These are phyloP conservation scores for Candidula unifasciata DNA, from an alignment of 2,888 invertebrate species.

Conservation along the genomic window DNA sequence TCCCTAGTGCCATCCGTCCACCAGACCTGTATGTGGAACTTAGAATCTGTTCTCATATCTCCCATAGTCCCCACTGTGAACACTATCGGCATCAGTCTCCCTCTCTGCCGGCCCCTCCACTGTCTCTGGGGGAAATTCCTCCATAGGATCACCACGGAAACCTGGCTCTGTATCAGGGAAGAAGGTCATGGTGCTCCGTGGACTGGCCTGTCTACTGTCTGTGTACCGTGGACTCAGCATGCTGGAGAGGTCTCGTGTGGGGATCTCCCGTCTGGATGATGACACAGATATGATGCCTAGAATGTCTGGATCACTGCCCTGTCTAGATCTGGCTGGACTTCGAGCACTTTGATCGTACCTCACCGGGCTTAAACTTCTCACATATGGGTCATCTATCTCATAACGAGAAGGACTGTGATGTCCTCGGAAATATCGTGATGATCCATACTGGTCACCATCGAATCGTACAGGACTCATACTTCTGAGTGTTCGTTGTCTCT, in stretches of 20 bases:
- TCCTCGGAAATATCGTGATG: slow-evolving; percentile 56
- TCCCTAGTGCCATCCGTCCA: no score
- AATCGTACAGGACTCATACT: slow-evolving; percentile 66
- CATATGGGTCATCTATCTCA: slow-evolving; percentile 65
- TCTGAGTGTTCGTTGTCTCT: slow-evolving; percentile 53
- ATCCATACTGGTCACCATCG: slow-evolving; percentile 41
- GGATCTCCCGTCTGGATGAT: slow-evolving; percentile 61
- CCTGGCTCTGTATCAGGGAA: slow-evolving; percentile 69
- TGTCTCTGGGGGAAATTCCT: slow-evolving; percentile 54
- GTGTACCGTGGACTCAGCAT: slow-evolving; percentile 68
- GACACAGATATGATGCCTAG: slow-evolving; percentile 65
- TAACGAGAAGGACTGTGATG: slow-evolving; percentile 63
- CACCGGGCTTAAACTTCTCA: slow-evolving; percentile 61
- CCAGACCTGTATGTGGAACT: neutral
- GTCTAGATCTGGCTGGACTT: slow-evolving; percentile 68
- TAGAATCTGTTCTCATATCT: slow-evolving; percentile 40
- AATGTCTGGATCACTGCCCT: slow-evolving; percentile 68
- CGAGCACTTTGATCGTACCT: slow-evolving; percentile 65
- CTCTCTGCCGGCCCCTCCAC: slow-evolving; percentile 54
- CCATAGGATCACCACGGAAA: slow-evolving; percentile 51
- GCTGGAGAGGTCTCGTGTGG: slow-evolving; percentile 61
- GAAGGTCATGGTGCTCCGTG: slow-evolving; percentile 66
- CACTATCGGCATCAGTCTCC: slow-evolving; percentile 56
- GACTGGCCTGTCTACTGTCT: slow-evolving; percentile 66
- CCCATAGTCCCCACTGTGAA: slow-evolving; percentile 52